Evolutionary conservation across 1,140 invertebrate genomes (phyloP).

Genomic region (Zophobas atratus): DNA sequence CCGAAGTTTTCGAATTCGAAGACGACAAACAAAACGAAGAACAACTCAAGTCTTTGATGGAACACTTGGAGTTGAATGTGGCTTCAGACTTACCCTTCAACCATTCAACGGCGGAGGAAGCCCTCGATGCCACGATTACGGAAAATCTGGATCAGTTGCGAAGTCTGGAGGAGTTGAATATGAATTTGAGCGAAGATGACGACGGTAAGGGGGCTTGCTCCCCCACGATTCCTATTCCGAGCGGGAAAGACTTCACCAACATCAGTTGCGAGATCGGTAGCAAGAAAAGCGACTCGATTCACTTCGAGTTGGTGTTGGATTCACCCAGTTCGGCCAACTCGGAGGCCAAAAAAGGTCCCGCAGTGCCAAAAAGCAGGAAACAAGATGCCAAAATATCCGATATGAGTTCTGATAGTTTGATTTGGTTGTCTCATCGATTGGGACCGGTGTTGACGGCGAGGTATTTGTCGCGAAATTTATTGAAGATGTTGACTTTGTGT

Average conservation of each 20-base stretch:
- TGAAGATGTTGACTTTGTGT: conserved; percentile 94
- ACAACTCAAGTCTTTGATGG: conserved; percentile 69
- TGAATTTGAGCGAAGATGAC: conserved; percentile 56
- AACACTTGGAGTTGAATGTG: conserved; percentile 68
- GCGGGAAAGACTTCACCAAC: conserved; percentile 69
- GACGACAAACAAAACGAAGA: conserved; percentile 73
- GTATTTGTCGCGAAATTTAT: conserved; percentile 90
- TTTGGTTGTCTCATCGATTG: conserved; percentile 94
- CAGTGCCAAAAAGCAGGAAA: conserved; percentile 53
- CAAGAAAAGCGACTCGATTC: conserved; percentile 68
- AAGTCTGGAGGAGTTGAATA: conserved; percentile 58
- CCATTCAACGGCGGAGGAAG: conserved; percentile 68
- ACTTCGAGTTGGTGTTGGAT: conserved; percentile 54
- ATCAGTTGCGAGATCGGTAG: conserved; percentile 77
- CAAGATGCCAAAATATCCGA: conserved; percentile 83
- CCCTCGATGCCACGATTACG: conserved; percentile 66
- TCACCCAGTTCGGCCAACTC: conserved; percentile 34
- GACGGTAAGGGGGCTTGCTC: conserved; percentile 65
- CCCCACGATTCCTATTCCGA: conserved; percentile 75
- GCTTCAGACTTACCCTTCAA: conserved; percentile 68
- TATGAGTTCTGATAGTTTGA: conserved; percentile 91
- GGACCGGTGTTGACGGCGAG: conserved; percentile 95
- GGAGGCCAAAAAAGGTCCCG: background rate
- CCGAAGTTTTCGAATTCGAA: conserved; percentile 63
- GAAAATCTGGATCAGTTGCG: conserved; percentile 63